These are phyloP conservation scores for Gymnorhina tibicen DNA, from an alignment of 2,113 vertebrate genomes.

Conservation along the genomic window DNA sequence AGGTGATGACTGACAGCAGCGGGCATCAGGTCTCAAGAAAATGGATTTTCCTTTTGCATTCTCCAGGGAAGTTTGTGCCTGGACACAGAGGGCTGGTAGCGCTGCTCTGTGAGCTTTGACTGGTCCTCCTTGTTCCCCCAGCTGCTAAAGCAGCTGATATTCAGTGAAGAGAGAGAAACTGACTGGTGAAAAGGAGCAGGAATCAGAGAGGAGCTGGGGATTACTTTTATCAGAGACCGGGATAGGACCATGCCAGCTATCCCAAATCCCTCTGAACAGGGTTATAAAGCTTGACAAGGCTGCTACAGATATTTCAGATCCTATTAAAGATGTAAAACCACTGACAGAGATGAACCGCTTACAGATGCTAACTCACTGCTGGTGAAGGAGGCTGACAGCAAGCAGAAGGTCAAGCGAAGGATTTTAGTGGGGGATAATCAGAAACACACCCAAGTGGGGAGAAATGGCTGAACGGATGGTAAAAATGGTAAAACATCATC, in stretches of 20 bases:
- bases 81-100: background rate
- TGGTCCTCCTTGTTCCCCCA: background rate
- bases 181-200: background rate
- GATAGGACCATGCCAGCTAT: slow-evolving; percentile 21
- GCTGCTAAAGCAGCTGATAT: background rate
- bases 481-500: background rate
- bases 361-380: background rate
- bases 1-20: background rate
- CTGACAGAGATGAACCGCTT: background rate
- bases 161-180: background rate
- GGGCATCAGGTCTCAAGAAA: background rate
- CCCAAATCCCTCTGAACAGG: slow-evolving; percentile 16
- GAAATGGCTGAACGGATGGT: background rate
- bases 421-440: background rate
- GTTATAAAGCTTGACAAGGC: slow-evolving; percentile 32
- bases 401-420: background rate
- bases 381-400: background rate
- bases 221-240: slow-evolving; percentile 36
- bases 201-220: slow-evolving; percentile 21
- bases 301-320: slow-evolving; percentile 11
- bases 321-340: slow-evolving; percentile 44
- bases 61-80: background rate
- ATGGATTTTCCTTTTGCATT: background rate
- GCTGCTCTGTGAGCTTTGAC: background rate
- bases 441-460: background rate